Conservation (phyloP, 2,888 invertebrate genomes). For the Caenorhabditis sp. region DNA sequence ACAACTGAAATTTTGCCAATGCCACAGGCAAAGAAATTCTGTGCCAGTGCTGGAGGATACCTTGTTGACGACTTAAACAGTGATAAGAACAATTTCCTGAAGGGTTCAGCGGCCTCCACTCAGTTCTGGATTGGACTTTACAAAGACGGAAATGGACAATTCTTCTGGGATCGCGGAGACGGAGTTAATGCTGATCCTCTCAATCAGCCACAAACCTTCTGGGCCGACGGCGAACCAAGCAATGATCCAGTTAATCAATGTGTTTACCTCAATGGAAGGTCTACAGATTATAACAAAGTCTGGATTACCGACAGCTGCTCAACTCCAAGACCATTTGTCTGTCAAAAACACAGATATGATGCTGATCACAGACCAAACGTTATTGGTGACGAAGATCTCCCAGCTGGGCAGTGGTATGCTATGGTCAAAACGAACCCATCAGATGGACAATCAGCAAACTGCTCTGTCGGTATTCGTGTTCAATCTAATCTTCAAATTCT, state of each 20-base stretch:
- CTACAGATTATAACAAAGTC: conserved; percentile 42
- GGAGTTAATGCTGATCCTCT: conserved; percentile 33
- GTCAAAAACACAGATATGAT: conserved; percentile 76
- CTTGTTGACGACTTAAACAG: conserved; percentile 72
- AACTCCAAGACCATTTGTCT: conserved; percentile 66
- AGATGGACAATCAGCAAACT: conserved; percentile 6
- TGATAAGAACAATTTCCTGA: conserved; percentile 67
- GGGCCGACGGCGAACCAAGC: conserved; percentile 61
- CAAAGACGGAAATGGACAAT: conserved; percentile 53
- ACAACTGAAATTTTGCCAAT: conserved; percentile 52
- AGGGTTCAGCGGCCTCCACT: conserved; percentile 20
- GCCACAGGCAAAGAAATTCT: conserved; percentile 70
- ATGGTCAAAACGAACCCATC: conserved; percentile 56
- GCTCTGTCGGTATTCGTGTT: conserved; percentile 68
- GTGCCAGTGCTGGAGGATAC: conserved; percentile 70
- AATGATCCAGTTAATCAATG: conserved; percentile 66
- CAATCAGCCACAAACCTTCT: conserved; percentile 61
- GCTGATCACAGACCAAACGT: conserved; percentile 61
- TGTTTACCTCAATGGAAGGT: conserved; percentile 61
- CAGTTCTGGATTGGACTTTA: conserved; percentile 72
- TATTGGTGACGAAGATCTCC: conserved; percentile 70
- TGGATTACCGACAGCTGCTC: conserved; percentile 70
- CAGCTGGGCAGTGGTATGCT: conserved; percentile 75
- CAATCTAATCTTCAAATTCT: conserved; percentile 74
- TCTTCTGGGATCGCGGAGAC: conserved; percentile 68